Conservation (phyloP, 2,888 invertebrate species). For the Cheilosia grossa region DNA sequence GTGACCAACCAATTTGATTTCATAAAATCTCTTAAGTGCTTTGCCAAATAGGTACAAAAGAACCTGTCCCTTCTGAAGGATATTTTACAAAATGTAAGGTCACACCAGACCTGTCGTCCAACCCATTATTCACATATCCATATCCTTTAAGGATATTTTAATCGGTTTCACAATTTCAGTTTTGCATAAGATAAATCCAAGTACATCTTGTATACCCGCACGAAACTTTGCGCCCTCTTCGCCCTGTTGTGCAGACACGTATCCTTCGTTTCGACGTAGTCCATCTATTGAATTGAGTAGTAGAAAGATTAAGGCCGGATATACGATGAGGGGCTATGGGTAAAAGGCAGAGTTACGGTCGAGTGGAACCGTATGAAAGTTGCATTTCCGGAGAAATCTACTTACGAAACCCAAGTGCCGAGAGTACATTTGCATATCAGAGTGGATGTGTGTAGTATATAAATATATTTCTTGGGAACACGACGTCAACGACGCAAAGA, state of each 20-base stretch:
- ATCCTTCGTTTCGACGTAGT: conserved; percentile 5
- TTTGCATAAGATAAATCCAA: conserved; percentile 33
- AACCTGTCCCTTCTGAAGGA: no score
- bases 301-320: conserved; percentile 47
- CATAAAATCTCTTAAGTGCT: no score
- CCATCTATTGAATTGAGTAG: conserved; percentile 45
- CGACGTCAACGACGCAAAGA: neutral
- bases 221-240: neutral
- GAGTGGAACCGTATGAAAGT: conserved; percentile 22
- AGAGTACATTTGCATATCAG: conserved; percentile 56
- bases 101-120: neutral
- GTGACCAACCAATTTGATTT: no score
- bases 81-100: neutral
- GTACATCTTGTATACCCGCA: neutral
- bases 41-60: no score
- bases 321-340: neutral
- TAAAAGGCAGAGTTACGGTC: conserved; percentile 36
- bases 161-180: conserved; percentile 40
- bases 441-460: neutral
- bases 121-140: neutral
- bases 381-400: conserved; percentile 50
- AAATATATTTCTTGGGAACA: neutral
- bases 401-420: conserved; percentile 32
- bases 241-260: neutral
- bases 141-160: conserved; percentile 53